Conservation (phyloP, 2,888 invertebrate species). For the Xiphydria camelus region DNA sequence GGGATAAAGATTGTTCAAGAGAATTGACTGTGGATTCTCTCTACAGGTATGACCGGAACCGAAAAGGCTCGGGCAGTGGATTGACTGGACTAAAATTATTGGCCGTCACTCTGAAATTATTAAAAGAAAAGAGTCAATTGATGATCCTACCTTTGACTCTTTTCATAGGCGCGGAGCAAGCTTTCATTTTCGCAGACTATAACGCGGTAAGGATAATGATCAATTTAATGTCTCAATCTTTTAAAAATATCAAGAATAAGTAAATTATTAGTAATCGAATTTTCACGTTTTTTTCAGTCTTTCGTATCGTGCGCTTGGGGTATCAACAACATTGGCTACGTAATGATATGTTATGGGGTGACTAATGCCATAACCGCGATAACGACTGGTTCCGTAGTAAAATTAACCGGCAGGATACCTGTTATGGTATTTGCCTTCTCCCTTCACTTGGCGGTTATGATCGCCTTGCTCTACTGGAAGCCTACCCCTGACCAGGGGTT, state of each 20-base stretch:
- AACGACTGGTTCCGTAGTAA: conserved; percentile 76
- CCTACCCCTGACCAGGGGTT: conserved; percentile 70
- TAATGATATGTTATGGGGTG: conserved; percentile 91
- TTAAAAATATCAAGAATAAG: background rate
- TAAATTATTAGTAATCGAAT: background rate
- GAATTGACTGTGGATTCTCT: background rate
- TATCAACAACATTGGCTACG: conserved; percentile 88
- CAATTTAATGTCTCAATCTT: no score
- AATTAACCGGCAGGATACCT: conserved; percentile 77
- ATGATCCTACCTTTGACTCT: conserved; percentile 87
- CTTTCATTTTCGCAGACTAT: conserved; percentile 85
- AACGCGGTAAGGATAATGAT: conserved; percentile 76
- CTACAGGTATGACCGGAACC: conserved; percentile 64
- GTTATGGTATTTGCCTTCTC: conserved; percentile 76
- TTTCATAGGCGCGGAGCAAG: conserved; percentile 93
- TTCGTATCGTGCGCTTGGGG: conserved; percentile 87
- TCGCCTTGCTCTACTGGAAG: conserved; percentile 72
- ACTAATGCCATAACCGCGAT: conserved; percentile 87
- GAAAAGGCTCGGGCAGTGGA: conserved; percentile 65
- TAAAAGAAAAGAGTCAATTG: conserved; percentile 78
- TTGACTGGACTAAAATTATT: conserved; percentile 70
- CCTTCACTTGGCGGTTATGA: conserved; percentile 71
- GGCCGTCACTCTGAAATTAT: conserved; percentile 76
- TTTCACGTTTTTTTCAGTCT: conserved; percentile 62
- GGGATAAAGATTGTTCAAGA: no score